Evolutionary conservation across 2,888 invertebrate genomes (phyloP).

Genomic region (Parnassius smintheus): DNA sequence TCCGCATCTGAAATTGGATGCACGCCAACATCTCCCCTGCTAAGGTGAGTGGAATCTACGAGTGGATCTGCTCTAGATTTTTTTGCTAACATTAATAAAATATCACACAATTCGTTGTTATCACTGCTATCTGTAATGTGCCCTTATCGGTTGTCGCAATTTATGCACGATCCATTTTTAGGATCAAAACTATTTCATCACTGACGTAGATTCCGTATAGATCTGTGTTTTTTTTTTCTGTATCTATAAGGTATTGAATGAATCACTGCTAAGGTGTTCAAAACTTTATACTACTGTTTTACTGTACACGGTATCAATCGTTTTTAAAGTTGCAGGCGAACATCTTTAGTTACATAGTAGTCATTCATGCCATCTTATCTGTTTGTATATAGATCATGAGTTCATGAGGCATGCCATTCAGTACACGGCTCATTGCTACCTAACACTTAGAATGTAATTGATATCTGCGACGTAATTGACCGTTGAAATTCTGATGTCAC

Average conservation of each 20-base stretch:
- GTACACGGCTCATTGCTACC: constrained; percentile 26
- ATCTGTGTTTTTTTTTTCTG: constrained; percentile 15
- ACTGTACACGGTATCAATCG: constrained; percentile 1
- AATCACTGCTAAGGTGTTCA: no score
- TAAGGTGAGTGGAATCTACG: constrained; percentile 68
- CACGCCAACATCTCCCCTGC: constrained; percentile 74
- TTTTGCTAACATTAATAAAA: constrained; percentile 40
- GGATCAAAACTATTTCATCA: constrained; percentile 21
- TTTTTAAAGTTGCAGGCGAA: constrained; percentile 9
- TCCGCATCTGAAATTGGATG: constrained; percentile 72
- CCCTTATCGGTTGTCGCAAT: constrained; percentile 54
- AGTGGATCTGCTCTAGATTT: constrained; percentile 23
- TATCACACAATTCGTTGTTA: constrained; percentile 21
- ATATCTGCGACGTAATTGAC: constrained; percentile 26
- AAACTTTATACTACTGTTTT: background rate
- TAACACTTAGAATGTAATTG: constrained; percentile 28
- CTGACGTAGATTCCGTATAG: constrained; percentile 5
- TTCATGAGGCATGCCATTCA: constrained; percentile 12
- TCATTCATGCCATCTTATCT: constrained; percentile 23
- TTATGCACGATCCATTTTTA: constrained; percentile 30
- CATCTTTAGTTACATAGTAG: constrained; percentile 6
- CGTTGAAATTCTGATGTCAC: constrained; percentile 26
- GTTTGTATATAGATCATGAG: constrained; percentile 15
- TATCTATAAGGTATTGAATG: no score
- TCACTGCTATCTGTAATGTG: constrained; percentile 40